phyloP scores from a whole-genome alignment of 1,140 invertebrate genomes.

The Hylaeus volcanicus region DNA sequence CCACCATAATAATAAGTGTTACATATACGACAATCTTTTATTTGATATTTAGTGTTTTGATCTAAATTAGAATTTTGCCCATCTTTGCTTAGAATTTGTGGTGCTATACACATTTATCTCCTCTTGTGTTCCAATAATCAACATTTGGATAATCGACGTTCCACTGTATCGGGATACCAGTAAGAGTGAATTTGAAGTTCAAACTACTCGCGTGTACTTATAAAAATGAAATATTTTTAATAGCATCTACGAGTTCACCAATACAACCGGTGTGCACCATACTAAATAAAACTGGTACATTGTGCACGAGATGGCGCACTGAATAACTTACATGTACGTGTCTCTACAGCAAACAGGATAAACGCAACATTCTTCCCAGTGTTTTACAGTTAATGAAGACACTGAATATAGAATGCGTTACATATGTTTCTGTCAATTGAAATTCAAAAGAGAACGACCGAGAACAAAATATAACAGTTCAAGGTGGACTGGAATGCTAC shows the following conservation, averaged over 20 bases:
- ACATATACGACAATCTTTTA: too few relatives aligned
- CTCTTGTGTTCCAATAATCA: too few relatives aligned
- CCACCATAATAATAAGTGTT: too few relatives aligned
- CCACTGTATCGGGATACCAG: conserved; percentile 3
- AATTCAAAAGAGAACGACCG: conserved; percentile 19
- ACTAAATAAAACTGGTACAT: conserved; percentile 19
- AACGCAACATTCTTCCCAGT: conserved; percentile 39
- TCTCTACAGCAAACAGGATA: conserved; percentile 10
- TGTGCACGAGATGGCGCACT: neutral
- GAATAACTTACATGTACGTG: conserved; percentile 34
- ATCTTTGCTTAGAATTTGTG: too few relatives aligned
- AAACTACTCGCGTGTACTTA: neutral
- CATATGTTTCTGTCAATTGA: conserved; percentile 33
- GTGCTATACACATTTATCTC: too few relatives aligned
- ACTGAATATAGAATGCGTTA: conserved; percentile 33
- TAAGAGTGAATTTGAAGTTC: conserved; percentile 23
- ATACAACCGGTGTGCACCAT: conserved; percentile 36
- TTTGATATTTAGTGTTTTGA: too few relatives aligned
- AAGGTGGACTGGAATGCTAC: conserved; percentile 29
- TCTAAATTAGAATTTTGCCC: too few relatives aligned
- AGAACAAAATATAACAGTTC: conserved; percentile 36
- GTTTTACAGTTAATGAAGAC: conserved; percentile 37
- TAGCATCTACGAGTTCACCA: conserved; percentile 31
- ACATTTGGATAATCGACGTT: too few relatives aligned
- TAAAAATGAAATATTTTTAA: conserved; percentile 6